A percentile compares a stretch with the other conserved stretches of the same genome.
phyloP scores from a whole-genome alignment of 53 echinoderm and acorn worm species.

The Temnopleurus reevesii region DNA sequence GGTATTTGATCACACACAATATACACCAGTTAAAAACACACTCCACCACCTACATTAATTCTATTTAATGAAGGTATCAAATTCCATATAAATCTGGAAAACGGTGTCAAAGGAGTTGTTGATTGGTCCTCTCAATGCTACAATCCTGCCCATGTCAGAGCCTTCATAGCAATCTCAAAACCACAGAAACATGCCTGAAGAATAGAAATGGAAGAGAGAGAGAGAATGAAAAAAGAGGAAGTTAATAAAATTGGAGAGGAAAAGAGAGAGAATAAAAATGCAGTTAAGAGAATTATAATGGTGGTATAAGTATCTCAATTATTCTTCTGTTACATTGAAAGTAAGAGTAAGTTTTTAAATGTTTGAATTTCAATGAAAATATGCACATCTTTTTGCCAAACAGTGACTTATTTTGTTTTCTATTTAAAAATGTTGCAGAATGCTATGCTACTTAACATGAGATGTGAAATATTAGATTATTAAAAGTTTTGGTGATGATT shows the following conservation, averaged over 20 bases:
- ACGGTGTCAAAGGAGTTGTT: background rate
- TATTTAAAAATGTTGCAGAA: too few species aligned
- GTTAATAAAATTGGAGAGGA: too few species aligned
- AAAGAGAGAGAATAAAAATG: background rate
- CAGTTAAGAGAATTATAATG: too few species aligned
- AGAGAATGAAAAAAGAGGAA: background rate
- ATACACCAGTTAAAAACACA: background rate
- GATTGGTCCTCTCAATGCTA: background rate
- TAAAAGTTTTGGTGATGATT: too few species aligned
- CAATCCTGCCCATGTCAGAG: slow-evolving; percentile 36
- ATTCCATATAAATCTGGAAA: background rate
- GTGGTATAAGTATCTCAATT: too few species aligned
- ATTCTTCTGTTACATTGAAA: too few species aligned
- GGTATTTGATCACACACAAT: background rate
- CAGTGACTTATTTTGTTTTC: too few species aligned
- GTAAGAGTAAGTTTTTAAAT: too few species aligned
- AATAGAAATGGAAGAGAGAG: background rate
- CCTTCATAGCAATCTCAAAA: slow-evolving; percentile 57
- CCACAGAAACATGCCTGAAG: slow-evolving; percentile 56
- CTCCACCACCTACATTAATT: background rate
- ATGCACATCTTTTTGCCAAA: too few species aligned
- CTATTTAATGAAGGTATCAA: background rate
- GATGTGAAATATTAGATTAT: too few species aligned
- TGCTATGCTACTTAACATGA: too few species aligned
- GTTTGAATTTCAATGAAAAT: too few species aligned